Conservation (phyloP, 2,888 invertebrate genomes). For the Tachina grossa region DNA sequence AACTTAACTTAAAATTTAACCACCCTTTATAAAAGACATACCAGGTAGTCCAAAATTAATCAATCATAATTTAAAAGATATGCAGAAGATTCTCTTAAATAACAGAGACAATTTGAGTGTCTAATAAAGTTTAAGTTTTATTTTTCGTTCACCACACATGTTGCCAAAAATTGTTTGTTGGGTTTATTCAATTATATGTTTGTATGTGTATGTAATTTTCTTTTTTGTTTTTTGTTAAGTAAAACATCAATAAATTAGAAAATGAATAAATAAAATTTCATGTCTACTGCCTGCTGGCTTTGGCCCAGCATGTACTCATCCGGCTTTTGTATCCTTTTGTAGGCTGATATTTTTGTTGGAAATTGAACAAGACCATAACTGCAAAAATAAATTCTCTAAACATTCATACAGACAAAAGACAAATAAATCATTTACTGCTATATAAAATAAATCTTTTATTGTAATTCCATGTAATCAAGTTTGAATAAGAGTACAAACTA, state of each 20-base stretch:
- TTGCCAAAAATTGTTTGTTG: too few relatives aligned
- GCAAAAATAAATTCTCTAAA: slow-evolving; percentile 13
- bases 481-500: slow-evolving; percentile 43
- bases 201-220: background rate
- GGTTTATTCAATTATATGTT: too few relatives aligned
- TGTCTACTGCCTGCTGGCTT: slow-evolving; percentile 64
- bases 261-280: slow-evolving; percentile 65
- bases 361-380: slow-evolving; percentile 2
- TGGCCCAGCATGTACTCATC: slow-evolving; percentile 55
- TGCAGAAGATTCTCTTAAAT: too few relatives aligned
- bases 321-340: slow-evolving; percentile 12
- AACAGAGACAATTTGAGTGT: too few relatives aligned
- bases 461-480: slow-evolving; percentile 72
- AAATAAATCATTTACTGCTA: slow-evolving; percentile 60
- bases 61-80: too few relatives aligned
- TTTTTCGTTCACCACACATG: too few relatives aligned
- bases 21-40: too few relatives aligned
- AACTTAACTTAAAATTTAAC: too few relatives aligned
- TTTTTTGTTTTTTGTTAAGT: background rate
- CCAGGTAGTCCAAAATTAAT: too few relatives aligned
- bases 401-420: slow-evolving; percentile 51
- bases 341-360: slow-evolving; percentile 17
- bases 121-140: too few relatives aligned
- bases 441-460: slow-evolving; percentile 59
- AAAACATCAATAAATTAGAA: slow-evolving; percentile 63